Conservation (phyloP, 1,140 invertebrate genomes). For the Pseudomyrmex flavicornis region DNA sequence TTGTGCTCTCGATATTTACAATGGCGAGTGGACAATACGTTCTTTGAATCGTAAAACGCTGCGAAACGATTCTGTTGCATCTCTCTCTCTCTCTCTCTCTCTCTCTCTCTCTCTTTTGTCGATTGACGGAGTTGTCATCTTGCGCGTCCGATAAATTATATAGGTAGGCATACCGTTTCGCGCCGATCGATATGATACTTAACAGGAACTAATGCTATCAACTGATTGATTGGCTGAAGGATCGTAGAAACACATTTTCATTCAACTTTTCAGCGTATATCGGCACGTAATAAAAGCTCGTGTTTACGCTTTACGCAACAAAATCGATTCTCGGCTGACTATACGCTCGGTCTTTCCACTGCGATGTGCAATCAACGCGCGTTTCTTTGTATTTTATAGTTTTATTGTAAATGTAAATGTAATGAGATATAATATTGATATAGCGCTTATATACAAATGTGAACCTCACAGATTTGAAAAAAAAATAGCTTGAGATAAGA, state of each 20-base stretch:
- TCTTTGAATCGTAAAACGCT: not conserved
- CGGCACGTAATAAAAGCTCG: slow-evolving; percentile 10
- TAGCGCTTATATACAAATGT: no score
- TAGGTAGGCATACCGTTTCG: no score
- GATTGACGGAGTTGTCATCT: not conserved
- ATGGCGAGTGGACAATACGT: not conserved
- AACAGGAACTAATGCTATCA: slow-evolving; percentile 36
- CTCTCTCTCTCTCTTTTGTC: not conserved
- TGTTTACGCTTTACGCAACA: not conserved
- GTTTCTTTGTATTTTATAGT: not conserved
- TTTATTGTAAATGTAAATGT: not conserved
- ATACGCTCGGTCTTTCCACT: slow-evolving; percentile 13
- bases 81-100: no score
- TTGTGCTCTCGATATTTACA: not conserved
- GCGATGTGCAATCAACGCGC: not conserved
- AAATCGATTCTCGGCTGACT: not conserved
- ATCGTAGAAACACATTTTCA: slow-evolving; percentile 60
- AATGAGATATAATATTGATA: not conserved
- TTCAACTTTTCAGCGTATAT: slow-evolving; percentile 53
- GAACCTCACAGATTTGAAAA: no score
- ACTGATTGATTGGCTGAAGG: slow-evolving; percentile 64
- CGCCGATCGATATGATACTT: slow-evolving; percentile 47
- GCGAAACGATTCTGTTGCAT: not conserved
- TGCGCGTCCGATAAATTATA: not conserved
- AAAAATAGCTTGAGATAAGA: no score